phyloP scores from a whole-genome alignment of 2,888 invertebrate species.

The Hartigia nigra region DNA sequence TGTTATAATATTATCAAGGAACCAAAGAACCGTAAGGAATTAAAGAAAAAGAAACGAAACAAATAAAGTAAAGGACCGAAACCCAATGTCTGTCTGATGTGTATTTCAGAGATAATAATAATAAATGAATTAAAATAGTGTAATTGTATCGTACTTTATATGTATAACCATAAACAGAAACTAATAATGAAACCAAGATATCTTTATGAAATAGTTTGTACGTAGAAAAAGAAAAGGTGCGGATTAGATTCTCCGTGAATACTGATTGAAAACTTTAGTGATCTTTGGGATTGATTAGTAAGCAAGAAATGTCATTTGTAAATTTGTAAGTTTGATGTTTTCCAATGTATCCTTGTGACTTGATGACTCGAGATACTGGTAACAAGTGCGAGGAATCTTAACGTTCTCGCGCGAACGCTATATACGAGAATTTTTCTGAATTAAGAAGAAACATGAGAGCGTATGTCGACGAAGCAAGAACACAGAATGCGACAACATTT shows the following conservation, averaged over 20 bases:
- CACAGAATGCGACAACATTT: not conserved
- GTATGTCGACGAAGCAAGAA: not conserved
- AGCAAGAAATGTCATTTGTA: not conserved
- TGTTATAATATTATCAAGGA: not conserved
- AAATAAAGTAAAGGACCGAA: not conserved
- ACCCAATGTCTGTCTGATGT: not conserved
- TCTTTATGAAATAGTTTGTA: not conserved
- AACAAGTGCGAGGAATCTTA: not conserved
- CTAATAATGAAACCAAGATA: not conserved
- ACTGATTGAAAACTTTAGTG: not conserved
- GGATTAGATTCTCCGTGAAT: not conserved
- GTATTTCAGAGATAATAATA: not conserved
- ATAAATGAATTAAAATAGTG: not conserved
- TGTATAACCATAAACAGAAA: not conserved
- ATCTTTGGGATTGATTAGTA: not conserved
- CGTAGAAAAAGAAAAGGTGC: not conserved
- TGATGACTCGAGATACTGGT: not conserved
- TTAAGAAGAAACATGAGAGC: not conserved
- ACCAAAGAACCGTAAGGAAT: not conserved
- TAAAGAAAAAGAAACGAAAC: not conserved
- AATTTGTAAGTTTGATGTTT: not conserved
- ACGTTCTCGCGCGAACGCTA: not conserved
- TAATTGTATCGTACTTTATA: not conserved
- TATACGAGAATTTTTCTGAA: not conserved
- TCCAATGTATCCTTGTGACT: not conserved